phyloP scores from a whole-genome alignment of 2,888 invertebrate genomes.

The Ochropleura plecta region DNA sequence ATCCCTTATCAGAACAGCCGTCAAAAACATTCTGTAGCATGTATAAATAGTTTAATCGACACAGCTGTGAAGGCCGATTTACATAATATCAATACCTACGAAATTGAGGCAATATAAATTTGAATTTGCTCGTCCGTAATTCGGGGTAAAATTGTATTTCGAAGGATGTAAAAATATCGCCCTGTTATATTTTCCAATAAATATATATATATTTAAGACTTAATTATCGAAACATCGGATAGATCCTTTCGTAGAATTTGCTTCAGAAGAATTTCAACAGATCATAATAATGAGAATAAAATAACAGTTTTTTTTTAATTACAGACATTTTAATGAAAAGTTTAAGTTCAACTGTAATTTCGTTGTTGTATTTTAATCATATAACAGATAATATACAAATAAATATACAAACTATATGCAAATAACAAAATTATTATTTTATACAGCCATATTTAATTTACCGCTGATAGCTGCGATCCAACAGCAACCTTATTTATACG shows the following conservation, averaged over 20 bases:
- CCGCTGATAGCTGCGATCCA: no score
- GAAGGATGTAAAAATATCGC: neutral
- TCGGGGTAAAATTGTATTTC: neutral
- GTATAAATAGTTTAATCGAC: neutral
- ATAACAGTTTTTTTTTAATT: neutral
- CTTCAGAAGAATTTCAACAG: neutral
- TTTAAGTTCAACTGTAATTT: neutral
- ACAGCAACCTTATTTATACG: no score
- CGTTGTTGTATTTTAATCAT: neutral
- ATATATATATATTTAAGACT: no score
- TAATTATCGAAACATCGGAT: neutral
- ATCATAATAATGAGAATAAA: neutral
- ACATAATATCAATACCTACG: conserved; percentile 3
- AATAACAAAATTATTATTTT: no score
- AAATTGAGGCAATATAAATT: neutral
- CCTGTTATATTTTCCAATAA: neutral
- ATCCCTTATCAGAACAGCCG: no score
- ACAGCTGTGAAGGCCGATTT: neutral
- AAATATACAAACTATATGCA: no score
- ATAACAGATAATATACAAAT: no score
- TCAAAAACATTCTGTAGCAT: neutral
- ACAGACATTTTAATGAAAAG: neutral
- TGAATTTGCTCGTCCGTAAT: neutral
- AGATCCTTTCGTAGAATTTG: neutral
- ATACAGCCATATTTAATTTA: no score